Conservation (phyloP, 2,888 invertebrate genomes). For the Cordylochernes scorpioides region DNA sequence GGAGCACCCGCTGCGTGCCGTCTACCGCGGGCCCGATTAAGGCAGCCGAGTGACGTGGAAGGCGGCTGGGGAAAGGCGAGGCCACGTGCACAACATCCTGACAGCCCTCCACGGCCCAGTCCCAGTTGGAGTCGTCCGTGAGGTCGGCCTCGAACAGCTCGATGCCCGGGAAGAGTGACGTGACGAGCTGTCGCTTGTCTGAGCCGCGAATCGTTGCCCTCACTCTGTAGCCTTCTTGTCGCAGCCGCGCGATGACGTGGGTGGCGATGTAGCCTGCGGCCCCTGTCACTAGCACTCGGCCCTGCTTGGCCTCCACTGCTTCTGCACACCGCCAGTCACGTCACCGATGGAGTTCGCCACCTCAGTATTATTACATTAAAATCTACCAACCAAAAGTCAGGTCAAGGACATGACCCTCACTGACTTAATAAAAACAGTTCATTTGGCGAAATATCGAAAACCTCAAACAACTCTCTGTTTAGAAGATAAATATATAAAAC, state of each 20-base stretch:
- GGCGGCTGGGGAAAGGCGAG: constrained; percentile 21
- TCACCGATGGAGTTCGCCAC: too few relatives aligned
- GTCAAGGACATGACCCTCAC: too few relatives aligned
- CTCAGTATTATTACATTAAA: too few relatives aligned
- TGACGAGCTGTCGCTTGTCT: constrained; percentile 20
- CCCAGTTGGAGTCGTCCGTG: constrained; percentile 22
- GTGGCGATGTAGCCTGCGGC: constrained; percentile 27
- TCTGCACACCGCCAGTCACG: too few relatives aligned
- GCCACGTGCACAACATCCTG: constrained; percentile 25
- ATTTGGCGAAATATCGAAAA: too few relatives aligned
- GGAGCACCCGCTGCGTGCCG: constrained; percentile 25
- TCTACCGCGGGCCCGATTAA: constrained; percentile 25
- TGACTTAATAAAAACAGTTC: too few relatives aligned
- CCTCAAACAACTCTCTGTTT: too few relatives aligned
- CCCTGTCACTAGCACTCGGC: constrained; percentile 29
- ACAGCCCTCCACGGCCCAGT: constrained; percentile 22
- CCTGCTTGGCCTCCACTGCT: too few relatives aligned
- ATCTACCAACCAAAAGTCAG: too few relatives aligned
- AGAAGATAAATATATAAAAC: too few relatives aligned
- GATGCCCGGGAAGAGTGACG: constrained; percentile 21
- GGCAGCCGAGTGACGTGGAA: constrained; percentile 20
- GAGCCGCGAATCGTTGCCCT: constrained; percentile 25
- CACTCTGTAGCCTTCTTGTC: constrained; percentile 25
- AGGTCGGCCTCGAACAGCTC: constrained; percentile 27
- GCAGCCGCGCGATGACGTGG: constrained; percentile 26